These are phyloP conservation scores for Sterrhoptilus dennistouni DNA, from an alignment of 2,113 vertebrate species.

Conservation along the genomic window DNA sequence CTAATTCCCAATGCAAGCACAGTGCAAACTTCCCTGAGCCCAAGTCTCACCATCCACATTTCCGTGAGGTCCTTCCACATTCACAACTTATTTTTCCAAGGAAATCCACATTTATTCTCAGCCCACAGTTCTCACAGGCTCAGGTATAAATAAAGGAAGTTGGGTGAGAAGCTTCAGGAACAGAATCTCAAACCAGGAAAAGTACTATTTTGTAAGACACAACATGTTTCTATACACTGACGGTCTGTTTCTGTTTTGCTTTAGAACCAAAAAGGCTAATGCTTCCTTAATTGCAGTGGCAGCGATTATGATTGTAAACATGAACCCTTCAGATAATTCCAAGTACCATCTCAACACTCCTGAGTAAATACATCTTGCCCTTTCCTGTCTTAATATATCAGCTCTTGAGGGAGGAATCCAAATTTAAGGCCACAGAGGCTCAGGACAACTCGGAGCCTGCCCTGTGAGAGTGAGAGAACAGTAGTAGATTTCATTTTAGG, in stretches of 20 bases:
- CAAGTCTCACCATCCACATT: not conserved
- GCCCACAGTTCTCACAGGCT: not conserved
- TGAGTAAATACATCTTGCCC: not conserved
- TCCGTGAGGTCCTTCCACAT: not conserved
- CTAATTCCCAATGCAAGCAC: not conserved
- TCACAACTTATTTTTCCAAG: not conserved
- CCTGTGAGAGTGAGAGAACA: not conserved
- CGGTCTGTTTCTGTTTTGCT: not conserved
- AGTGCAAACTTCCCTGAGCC: not conserved
- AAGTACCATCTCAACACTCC: not conserved
- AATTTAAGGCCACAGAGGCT: constrained; percentile 1
- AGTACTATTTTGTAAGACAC: not conserved
- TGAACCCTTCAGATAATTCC: not conserved
- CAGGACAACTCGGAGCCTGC: not conserved
- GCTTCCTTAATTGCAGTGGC: not conserved
- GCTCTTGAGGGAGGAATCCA: not conserved
- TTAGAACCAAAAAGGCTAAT: not conserved
- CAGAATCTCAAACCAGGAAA: not conserved
- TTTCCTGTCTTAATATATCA: constrained; percentile 2
- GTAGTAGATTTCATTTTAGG: not conserved
- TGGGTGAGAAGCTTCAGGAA: not conserved
- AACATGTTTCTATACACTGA: not conserved
- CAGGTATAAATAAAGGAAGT: not conserved
- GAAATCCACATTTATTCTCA: not conserved
- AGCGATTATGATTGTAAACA: not conserved